Base-by-base conservation (phyloP, 1,140 invertebrate genomes). In the Venustaconcha ellipsiformis region DNA sequence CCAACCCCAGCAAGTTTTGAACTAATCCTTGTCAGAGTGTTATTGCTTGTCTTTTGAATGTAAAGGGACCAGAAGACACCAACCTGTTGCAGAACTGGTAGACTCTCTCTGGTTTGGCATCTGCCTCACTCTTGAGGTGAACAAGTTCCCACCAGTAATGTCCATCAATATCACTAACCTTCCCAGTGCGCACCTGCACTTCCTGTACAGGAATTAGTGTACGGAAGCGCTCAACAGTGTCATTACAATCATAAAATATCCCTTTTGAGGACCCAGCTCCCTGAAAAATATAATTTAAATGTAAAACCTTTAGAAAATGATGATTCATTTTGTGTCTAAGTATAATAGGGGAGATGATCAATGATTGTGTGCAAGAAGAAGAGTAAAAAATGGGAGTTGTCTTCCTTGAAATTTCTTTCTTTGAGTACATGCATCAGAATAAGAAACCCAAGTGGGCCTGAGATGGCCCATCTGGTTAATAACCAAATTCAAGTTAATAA, bases 131-230 rank as follows among this genome's bases (percentile, higher is more conserved):
- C 83, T 96, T 93, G 72, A 98, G 92, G 90, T 99, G 97, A 81
- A 99, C 96, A 70, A 99, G 92, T 90, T 99, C 97, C 97, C 97
- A 99, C 66, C 97, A 92, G 92, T 96, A 98, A 91, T 97, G 96
- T 57, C 94, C 95, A 84, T 97, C 96, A 93, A 96, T 96, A 86
- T 98, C 96, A 87, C 96, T 96, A 64, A 95, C 94, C 2, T 95
- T 96, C 67, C 86, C 88, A 69, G 85, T 87, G 37, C 96, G 92
- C 60, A 99, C 97, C 92, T 99, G 97, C 17, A 99, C 97, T 92
- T 99, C 97, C 13, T 96, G 97, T 18, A 99, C 97, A 4, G 97
- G 97, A 84, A 99, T 98, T 57, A 98, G 90, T 66, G 85, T 86
- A 18, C 86, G 81, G 74, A 86, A 88, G n/a, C 83, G 65, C 71